Percentiles rank a stretch among this genome's conserved stretches.
phyloP scores from a whole-genome alignment of 2,113 vertebrate species.

The Alces alces region DNA sequence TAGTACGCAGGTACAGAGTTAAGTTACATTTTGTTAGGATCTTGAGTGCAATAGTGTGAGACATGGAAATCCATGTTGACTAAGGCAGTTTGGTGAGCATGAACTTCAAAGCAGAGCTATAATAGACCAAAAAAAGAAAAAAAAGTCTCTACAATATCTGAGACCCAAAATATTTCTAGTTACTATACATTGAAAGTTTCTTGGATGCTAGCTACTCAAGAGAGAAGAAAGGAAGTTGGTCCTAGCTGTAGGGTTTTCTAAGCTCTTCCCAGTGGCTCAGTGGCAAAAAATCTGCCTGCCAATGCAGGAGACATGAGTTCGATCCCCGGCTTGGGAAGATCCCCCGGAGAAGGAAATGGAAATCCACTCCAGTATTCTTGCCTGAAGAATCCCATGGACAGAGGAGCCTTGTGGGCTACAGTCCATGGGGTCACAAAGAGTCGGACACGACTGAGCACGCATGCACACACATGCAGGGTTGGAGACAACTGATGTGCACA shows the following conservation, averaged over 20 bases:
- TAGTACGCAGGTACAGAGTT: not conserved
- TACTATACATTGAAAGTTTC: not conserved
- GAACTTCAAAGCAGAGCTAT: not conserved
- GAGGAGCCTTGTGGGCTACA: not conserved
- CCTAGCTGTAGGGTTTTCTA: not conserved
- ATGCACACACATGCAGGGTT: not conserved
- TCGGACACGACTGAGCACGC: accelerated
- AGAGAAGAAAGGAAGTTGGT: not conserved
- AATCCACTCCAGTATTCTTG: not conserved
- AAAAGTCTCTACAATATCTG: not conserved
- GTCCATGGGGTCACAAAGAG: not conserved
- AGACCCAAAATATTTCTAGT: not conserved
- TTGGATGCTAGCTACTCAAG: not conserved
- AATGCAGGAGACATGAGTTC: not conserved
- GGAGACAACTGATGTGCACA: not conserved
- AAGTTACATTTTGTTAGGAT: not conserved
- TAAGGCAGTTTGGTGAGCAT: not conserved
- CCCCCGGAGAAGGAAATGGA: not conserved
- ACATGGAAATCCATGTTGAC: not conserved
- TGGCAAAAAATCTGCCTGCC: not conserved
- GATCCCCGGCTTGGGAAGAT: accelerated
- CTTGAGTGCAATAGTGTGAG: not conserved
- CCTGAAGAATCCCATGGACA: not conserved
- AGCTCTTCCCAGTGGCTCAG: not conserved
- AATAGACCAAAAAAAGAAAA: not conserved